Percentiles rank a stretch among this genome's conserved stretches.
These are phyloP conservation scores for Tetropium fuscum DNA, from an alignment of 2,888 invertebrate species.

Conservation along the genomic window DNA sequence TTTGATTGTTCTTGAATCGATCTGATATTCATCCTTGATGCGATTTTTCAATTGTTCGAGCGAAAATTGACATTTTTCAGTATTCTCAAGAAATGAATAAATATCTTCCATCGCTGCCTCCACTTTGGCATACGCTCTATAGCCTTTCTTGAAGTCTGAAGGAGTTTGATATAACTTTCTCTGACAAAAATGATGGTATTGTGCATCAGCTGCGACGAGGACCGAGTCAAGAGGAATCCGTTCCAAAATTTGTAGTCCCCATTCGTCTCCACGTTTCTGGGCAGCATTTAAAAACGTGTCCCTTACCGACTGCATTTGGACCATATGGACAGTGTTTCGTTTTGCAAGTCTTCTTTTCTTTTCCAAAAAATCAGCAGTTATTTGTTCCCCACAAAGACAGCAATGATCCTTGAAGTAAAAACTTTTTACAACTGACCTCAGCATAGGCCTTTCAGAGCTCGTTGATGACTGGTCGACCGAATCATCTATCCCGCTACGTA, in stretches of 20 bases:
- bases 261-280: background rate
- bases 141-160: background rate
- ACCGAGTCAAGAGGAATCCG: background rate
- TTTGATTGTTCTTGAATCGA: background rate
- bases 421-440: too few species aligned
- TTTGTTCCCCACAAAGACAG: too few species aligned
- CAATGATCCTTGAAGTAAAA: too few species aligned
- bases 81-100: constrained; percentile 7
- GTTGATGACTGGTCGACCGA: too few species aligned
- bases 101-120: constrained; percentile 13
- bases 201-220: background rate
- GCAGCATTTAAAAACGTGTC: background rate
- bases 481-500: too few species aligned
- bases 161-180: background rate
- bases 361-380: too few species aligned
- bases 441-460: too few species aligned
- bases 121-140: background rate
- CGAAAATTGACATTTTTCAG: constrained; percentile 7
- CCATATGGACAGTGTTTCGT: background rate
- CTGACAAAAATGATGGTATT: background rate
- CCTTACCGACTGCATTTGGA: background rate
- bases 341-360: too few species aligned
- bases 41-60: background rate
- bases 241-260: background rate
- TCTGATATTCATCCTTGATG: background rate